Evolutionary conservation across 2,113 vertebrate genomes (phyloP).

Genomic region (Psilopsiagon aymara): DNA sequence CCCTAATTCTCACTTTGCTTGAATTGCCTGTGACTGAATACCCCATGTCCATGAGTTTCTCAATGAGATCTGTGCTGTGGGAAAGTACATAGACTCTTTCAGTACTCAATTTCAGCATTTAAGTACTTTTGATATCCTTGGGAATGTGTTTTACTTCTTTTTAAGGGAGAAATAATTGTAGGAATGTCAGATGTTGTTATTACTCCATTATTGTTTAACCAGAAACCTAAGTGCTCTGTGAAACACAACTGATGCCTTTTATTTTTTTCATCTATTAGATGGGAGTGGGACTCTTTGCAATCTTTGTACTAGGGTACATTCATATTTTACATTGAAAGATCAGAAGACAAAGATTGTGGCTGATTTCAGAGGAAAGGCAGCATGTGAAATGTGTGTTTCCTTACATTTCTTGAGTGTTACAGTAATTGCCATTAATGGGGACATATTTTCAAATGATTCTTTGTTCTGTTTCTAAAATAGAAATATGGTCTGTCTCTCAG

Average conservation of each 20-base stretch:
- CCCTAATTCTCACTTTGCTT: not conserved
- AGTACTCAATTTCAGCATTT: not conserved
- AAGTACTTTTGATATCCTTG: not conserved
- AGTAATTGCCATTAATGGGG: not conserved
- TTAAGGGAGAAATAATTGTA: not conserved
- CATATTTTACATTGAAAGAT: not conserved
- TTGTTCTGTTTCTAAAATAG: not conserved
- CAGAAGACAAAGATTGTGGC: not conserved
- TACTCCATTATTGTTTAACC: not conserved
- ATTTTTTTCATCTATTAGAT: not conserved
- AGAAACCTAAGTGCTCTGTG: not conserved
- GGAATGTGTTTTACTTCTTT: not conserved
- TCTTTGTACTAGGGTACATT: not conserved
- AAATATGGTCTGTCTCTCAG: not conserved
- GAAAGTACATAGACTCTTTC: not conserved
- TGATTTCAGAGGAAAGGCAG: not conserved
- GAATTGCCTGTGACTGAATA: not conserved
- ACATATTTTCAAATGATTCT: not conserved
- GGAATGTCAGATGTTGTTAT: not conserved
- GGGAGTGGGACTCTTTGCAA: not conserved
- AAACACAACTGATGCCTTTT: not conserved
- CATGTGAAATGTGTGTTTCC: not conserved
- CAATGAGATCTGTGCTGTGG: not conserved
- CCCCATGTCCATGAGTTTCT: not conserved
- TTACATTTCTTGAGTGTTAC: not conserved